Base-by-base conservation (phyloP, 2,113 vertebrate genomes). In the Rhynchomys soricoides region DNA sequence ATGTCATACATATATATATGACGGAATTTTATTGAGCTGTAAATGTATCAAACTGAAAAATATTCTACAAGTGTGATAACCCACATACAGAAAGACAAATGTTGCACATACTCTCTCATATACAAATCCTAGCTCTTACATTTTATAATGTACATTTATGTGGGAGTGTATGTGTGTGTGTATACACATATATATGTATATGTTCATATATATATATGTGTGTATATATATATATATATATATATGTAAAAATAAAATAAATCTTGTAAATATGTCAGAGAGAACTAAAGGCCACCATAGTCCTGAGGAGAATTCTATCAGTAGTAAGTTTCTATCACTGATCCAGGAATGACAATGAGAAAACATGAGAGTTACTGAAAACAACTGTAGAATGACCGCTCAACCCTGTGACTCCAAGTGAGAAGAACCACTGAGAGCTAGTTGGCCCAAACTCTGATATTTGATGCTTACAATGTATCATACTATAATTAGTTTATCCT, bases 391-490 rank as follows among this genome's bases (percentile, higher is more conserved):
- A 9, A 86, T 37, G 70, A 90, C 82, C 43, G 52, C 64, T 96
- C n/a, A 90, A 90, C 34, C 62, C 66, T 81, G 81, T 97, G 94
- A 87, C 75, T 93, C 74, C 50, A 93, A 95, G 26, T 75, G 85
- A 75, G 70, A 31, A 88, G 77, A 93, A 93, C 85, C 40, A 50
- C 55, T 94, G 57, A 95, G 81, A 95, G 57, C 17, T 89, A 24
- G 79, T 96, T 93, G 43, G 24, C 93, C 21, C 86, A 90, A 88
- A 90, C 11, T 66, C 45, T 95, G 52, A 87, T 70, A 29, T 93
- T 62, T 93, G 68, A 95, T 86, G 59, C 13, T 48, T 74, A 93
- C 91, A 95, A 21, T 88, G 74, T 68, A 31, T 48, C 81, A 93
- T 50, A 74, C 45, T 95, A 24, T 75, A 85, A 81, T 95, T 95